Base-by-base conservation (phyloP, 2,797 vertebrate species). In the Microtus agrestis region DNA sequence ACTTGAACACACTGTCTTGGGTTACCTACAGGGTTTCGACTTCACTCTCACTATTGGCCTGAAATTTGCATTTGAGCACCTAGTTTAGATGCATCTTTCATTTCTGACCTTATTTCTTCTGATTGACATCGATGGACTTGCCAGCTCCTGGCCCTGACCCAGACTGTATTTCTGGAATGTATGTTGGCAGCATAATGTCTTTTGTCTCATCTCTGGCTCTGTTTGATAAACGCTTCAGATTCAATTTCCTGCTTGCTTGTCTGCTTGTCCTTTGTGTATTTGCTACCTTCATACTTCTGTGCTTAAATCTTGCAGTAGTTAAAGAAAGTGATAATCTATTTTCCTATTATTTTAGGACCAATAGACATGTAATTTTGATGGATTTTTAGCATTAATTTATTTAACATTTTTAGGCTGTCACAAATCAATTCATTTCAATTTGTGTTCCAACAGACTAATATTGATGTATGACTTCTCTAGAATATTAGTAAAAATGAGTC, bases 81-180 rank as follows among this genome's bases (percentile, higher is more conserved):
- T 94, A 23, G 91, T 95, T 98, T 78, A 95, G 91, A 73, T 7
- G 2, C 19, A n/a, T 59, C 27, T 96, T 63, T 97, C 76, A 51
- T 95, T 94, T 95, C 87, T 73, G 71, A 96, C 63, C 89, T 73
- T 78, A 54, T 90, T 97, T 95, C 51, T 96, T 95, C 87, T 67
- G 89, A 88, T 95, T 96, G 31, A 56, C 61, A 73, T 77, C 87
- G 80, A 95, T 96, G 94, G 93, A 87, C 73, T 94, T 79, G 80
- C 77, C 87, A 82, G 25, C 95, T 78, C 51, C 87, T 97, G 96
- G 94, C 73, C 94, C 56, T 95, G 81, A 90, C 76, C 93, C 96
- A 97, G 91, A 90, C 84, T 86, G 78, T 96, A 93, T 96, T 95
- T 96, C 84, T 96, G 93, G 91, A 91, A 95, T 94, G 19, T 94